Conservation (phyloP, 2,113 vertebrate genomes). For the Oenanthe oenanthe region DNA sequence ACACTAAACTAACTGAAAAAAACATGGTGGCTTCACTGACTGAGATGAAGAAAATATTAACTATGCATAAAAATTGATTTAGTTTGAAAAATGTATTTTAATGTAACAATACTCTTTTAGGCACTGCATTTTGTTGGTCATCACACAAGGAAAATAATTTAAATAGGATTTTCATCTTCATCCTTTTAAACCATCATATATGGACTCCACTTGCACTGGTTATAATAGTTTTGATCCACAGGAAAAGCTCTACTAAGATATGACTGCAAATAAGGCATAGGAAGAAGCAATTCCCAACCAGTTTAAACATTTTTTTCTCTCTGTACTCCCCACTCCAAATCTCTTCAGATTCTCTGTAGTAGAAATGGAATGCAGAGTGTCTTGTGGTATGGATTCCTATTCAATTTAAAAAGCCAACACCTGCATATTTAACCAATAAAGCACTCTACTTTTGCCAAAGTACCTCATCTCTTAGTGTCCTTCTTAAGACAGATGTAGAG, state of each 20-base stretch:
- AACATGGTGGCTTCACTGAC: background rate
- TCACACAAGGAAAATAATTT: background rate
- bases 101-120: background rate
- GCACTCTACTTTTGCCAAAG: background rate
- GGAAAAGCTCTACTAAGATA: background rate
- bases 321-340: background rate
- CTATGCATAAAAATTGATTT: background rate
- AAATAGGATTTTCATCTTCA: background rate
- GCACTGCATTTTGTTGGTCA: fast-evolving
- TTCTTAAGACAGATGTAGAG: background rate
- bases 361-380: background rate
- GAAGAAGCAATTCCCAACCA: background rate
- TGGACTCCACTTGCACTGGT: background rate
- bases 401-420: background rate
- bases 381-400: background rate
- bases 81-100: background rate
- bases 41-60: background rate
- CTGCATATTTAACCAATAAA: background rate
- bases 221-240: background rate
- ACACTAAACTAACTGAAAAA: background rate
- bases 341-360: background rate
- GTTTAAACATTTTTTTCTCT: background rate
- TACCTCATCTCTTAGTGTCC: background rate
- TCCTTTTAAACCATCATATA: background rate
- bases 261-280: background rate